Evolutionary conservation across 2,888 invertebrate genomes (phyloP), one percentile per base, ranked within the genome.

Genomic region (Mythimna vitellina): DNA sequence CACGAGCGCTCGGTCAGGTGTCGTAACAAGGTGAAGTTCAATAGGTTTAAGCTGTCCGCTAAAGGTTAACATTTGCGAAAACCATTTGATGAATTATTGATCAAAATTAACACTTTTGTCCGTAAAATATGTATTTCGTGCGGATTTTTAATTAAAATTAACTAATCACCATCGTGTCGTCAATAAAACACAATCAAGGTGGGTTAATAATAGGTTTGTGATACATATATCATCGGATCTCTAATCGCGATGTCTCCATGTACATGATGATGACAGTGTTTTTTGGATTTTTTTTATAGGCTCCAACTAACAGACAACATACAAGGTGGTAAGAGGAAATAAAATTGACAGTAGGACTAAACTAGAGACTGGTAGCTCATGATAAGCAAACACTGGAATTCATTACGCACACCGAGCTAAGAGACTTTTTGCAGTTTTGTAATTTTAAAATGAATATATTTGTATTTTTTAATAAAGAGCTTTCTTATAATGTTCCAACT

Each of bases 1-100:
- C 49, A 60, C 9, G 17, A 63, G 54, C 73, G 62, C 20, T 73
- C 61, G 78, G 77, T 65, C 76, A 70, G 65, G 65, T 83, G 63
- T 92, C 90, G 89, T 89, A 92, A 93, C 91, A 93, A 92, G 93
- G 93, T 93, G 90, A 93, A 92, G 92, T 90, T 85, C 92, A 83
- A 78, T 78, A 76, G 87, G 83, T 89, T 85, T 84, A 80, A 56
- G 69, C 72, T 74, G 71, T 61, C 77, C 57, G 65, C 76, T 42
- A 91, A 91, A 90, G 88, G 87, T 89, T 86, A 86, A 85, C 70
- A 75, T 88, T 88, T 87, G 84, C 83, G 83, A 88, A 88, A 87
- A 86, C 81, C 68, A 78, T 73, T 67, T 62, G 69, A 82, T 81
- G 73, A 82, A 84, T 80, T 78, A 82, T 84, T 84, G 73, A 82